Evolutionary conservation across 1,140 invertebrate species (phyloP), one percentile per base, ranked within the genome.

Genomic region (Lepidotrigona ventralis): DNA sequence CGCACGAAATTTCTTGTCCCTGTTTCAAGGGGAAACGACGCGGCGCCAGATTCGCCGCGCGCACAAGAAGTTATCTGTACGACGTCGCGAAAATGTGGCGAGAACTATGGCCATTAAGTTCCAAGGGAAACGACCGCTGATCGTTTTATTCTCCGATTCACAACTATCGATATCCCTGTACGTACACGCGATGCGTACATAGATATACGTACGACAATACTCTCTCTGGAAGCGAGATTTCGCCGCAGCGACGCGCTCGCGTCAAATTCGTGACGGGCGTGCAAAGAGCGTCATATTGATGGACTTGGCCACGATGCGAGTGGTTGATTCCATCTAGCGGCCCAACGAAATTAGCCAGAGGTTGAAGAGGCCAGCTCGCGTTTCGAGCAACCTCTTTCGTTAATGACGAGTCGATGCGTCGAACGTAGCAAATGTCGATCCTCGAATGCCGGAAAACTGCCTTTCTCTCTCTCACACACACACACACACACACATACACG

Each of bases 271-370:
- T 58, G 76, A 87, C 68, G 73, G 82, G 53, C 80, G 60, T n/a
- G 81, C 83, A 87, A 85, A 88, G 79, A 79, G 76, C 15, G 54
- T 23, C 58, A 1, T 88, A 88, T 88, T 83, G 83, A 87, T 71
- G 54, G 76, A 83, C 70, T 78, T 73, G 8, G 56, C 56, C 68
- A 60, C 60, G 68, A 77, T 79, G 77, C 75, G 69, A 86, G 68
- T 79, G 74, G 33, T 74, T 60, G 72, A 53, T 78, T 53, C 39
- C 39, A 21, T 60, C 63, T 33, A 66, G 63, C 39, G n/a, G 51
- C 46, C 58, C 53, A 64, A 46, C 56, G 76, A 70, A 75, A 64
- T 39, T 33, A 19, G 64, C 9, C 76, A 64, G 17, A 56, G 54
- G 12, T 79, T 33, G 66, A n/a, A 79, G 63, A 26, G 72, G 15